These are phyloP conservation scores for Plemyria rubiginata DNA, from an alignment of 2,888 invertebrate genomes.

Conservation along the genomic window DNA sequence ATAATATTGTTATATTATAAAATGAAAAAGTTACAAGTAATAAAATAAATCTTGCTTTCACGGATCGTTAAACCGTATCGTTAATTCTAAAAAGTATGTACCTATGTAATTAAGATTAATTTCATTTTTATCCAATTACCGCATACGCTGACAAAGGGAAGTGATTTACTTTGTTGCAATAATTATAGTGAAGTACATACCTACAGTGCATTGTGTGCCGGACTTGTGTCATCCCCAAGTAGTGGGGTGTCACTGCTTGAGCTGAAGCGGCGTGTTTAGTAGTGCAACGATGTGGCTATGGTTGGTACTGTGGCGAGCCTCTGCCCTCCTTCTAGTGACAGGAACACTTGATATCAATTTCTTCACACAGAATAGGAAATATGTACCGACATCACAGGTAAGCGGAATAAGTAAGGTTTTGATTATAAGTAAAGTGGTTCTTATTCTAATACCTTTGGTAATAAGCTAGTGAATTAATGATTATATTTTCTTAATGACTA, in stretches of 20 bases:
- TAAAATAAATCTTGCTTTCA: conserved; percentile 5
- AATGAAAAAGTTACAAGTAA: background rate
- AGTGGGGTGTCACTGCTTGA: conserved; percentile 18
- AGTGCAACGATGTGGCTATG: conserved; percentile 66
- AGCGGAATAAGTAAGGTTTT: background rate
- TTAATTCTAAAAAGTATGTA: background rate
- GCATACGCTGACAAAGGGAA: conserved; percentile 30
- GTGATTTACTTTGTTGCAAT: conserved; percentile 22
- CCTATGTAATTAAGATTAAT: conserved; percentile 11
- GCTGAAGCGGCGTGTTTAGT: conserved; percentile 44
- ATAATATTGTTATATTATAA: too few relatives aligned
- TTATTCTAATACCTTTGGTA: too few relatives aligned
- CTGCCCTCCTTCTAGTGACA: conserved; percentile 51
- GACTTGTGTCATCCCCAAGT: conserved; percentile 17
- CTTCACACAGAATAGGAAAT: conserved; percentile 51
- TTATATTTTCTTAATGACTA: too few relatives aligned
- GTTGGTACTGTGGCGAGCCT: conserved; percentile 60
- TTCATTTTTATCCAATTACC: conserved; percentile 16
- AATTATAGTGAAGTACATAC: background rate
- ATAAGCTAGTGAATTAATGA: too few relatives aligned
- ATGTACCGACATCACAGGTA: conserved; percentile 53
- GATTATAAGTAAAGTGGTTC: too few relatives aligned
- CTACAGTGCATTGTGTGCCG: conserved; percentile 6
- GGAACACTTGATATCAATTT: conserved; percentile 58
- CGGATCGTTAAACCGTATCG: conserved; percentile 12